Evolutionary conservation across 1,140 invertebrate species (phyloP).

Genomic region (Ips typographus): DNA sequence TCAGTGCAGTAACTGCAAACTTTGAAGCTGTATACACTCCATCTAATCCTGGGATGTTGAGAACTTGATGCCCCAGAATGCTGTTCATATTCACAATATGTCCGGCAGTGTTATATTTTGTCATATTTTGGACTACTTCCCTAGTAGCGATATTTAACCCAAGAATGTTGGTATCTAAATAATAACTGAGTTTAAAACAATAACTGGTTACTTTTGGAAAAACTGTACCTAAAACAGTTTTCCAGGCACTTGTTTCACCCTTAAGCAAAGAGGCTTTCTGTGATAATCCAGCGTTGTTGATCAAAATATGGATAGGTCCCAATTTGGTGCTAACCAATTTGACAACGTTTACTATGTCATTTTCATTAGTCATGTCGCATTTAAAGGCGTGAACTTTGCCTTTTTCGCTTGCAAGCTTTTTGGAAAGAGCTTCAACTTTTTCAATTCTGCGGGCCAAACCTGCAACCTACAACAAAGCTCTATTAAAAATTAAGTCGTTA

Average conservation of each 20-base stretch:
- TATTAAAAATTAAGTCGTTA: no score
- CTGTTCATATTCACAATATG: conserved; percentile 41
- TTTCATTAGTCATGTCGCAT: conserved; percentile 21
- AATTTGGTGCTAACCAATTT: conserved; percentile 10
- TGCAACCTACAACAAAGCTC: conserved; percentile 12
- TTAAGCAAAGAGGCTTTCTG: conserved; percentile 5
- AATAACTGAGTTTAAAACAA: neutral
- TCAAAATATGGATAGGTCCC: conserved; percentile 21
- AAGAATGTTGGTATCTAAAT: conserved; percentile 45
- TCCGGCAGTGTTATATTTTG: conserved; percentile 31
- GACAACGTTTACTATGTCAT: conserved; percentile 5
- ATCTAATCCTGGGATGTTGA: conserved; percentile 44
- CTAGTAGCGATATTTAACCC: conserved; percentile 57
- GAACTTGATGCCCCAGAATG: conserved; percentile 43
- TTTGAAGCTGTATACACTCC: conserved; percentile 62
- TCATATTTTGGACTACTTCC: conserved; percentile 54
- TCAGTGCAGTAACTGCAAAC: conserved; percentile 60
- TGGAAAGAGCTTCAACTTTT: conserved; percentile 5
- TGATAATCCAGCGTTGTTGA: conserved; percentile 21
- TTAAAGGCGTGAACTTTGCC: conserved; percentile 21
- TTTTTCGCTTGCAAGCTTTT: conserved; percentile 5
- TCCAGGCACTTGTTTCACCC: conserved; percentile 27
- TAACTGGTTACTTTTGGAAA: neutral
- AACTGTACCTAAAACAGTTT: conserved; percentile 13
- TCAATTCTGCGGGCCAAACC: conserved; percentile 17